Percentiles rank a stretch among this genome's conserved stretches.
Evolutionary conservation across 2,888 invertebrate species (phyloP).

Genomic region (Meiosimyza platycephala): DNA sequence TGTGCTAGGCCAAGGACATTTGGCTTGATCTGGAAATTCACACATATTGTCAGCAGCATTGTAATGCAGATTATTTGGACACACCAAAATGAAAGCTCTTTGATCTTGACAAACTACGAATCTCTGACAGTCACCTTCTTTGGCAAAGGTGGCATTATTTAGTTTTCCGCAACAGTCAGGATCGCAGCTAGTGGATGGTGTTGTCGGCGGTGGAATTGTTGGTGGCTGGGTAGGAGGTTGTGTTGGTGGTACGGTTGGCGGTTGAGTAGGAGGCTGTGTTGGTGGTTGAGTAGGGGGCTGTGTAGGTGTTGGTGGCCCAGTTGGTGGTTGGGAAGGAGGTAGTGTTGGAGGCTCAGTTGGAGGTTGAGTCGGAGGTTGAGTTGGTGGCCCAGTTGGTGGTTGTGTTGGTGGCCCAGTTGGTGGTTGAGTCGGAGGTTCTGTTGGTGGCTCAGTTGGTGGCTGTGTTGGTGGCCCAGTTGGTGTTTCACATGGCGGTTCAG

Average conservation of each 20-base stretch:
- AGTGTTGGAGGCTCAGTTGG: too few species aligned
- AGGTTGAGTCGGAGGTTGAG: conserved; percentile 40
- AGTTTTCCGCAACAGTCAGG: conserved; percentile 38
- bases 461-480: neutral
- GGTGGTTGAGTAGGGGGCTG: neutral
- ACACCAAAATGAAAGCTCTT: conserved; percentile 38
- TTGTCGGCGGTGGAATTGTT: conserved; percentile 30
- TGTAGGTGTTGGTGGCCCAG: neutral
- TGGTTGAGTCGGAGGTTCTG: neutral
- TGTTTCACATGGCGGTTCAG: conserved; percentile 11
- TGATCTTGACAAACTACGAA: conserved; percentile 47
- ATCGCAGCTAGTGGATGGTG: conserved; percentile 34
- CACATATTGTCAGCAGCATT: conserved; percentile 45
- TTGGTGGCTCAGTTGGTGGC: neutral
- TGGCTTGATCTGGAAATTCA: conserved; percentile 53
- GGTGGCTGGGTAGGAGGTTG: conserved; percentile 12
- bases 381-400: neutral
- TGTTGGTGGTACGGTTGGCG: neutral
- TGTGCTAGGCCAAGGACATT: conserved; percentile 49
- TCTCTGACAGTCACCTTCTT: conserved; percentile 43
- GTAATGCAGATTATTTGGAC: conserved; percentile 54
- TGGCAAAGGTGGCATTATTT: conserved; percentile 29
- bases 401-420: neutral
- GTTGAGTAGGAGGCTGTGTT: neutral
- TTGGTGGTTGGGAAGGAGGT: neutral